Evolutionary conservation across 2,797 vertebrate species (phyloP).

Genomic region (Anableps anableps): DNA sequence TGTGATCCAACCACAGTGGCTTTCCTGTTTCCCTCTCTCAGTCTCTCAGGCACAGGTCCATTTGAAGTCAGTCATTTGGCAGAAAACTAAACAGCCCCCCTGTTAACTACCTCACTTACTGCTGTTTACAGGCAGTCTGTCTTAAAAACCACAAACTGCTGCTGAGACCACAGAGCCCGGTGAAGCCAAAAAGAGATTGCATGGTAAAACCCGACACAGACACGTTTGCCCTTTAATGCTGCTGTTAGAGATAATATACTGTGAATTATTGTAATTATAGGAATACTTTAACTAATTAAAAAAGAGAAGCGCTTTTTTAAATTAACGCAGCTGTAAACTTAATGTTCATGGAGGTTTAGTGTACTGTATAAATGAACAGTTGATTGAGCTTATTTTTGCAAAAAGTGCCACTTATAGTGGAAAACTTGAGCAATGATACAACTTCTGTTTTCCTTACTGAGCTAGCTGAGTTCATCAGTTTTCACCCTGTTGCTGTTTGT

Average conservation of each 20-base stretch:
- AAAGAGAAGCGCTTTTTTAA: neutral
- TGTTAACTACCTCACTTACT: conserved; percentile 66
- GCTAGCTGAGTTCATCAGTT: neutral
- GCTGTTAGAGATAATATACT: neutral
- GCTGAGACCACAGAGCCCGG: conserved; percentile 18
- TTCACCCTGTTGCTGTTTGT: conserved; percentile 1
- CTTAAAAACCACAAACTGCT: conserved; percentile 39
- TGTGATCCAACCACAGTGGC: conserved; percentile 52
- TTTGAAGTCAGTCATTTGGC: conserved; percentile 78
- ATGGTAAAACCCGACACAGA: conserved; percentile 7
- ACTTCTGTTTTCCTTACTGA: neutral
- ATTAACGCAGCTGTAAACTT: neutral
- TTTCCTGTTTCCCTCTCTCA: conserved; percentile 48
- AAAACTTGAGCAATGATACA: too few relatives aligned
- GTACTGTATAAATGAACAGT: neutral
- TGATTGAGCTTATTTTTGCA: neutral
- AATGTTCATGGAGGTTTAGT: neutral
- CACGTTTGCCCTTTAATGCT: neutral
- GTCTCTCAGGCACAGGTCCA: conserved; percentile 46
- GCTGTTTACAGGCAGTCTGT: conserved; percentile 53
- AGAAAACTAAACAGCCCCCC: conserved; percentile 74
- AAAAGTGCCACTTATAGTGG: neutral
- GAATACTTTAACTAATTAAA: neutral
- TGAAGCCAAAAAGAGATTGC: conserved; percentile 5
- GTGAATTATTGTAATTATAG: neutral